Conservation (phyloP, 1,140 invertebrate genomes). For the Papilio machaon region DNA sequence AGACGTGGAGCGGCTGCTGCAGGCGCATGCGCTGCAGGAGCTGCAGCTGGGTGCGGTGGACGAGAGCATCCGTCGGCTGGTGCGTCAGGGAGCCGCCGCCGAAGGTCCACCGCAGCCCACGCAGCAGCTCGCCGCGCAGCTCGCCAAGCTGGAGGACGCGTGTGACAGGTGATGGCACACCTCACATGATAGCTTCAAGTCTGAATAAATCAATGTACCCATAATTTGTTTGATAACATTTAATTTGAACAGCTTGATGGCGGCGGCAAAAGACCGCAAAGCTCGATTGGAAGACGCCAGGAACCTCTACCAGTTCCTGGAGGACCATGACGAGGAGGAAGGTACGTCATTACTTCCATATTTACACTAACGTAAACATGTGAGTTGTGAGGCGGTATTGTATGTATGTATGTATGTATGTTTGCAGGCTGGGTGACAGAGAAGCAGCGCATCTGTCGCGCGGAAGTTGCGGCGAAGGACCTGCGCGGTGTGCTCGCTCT, state of each 20-base stretch:
- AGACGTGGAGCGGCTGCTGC: constrained; percentile 95
- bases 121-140: constrained; percentile 86
- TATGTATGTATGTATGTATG: neutral
- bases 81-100: constrained; percentile 85
- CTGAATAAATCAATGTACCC: neutral
- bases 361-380: neutral
- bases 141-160: constrained; percentile 87
- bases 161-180: neutral
- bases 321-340: constrained; percentile 97
- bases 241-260: constrained; percentile 82
- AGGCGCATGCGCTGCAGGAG: constrained; percentile 96
- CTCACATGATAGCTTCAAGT: neutral
- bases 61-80: constrained; percentile 90
- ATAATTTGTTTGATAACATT: constrained; percentile 39
- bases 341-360: constrained; percentile 71
- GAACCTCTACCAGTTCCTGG: constrained; percentile 97
- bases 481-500: constrained; percentile 93
- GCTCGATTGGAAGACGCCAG: constrained; percentile 94
- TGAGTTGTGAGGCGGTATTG: neutral
- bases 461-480: constrained; percentile 96
- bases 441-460: constrained; percentile 94
- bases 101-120: constrained; percentile 80
- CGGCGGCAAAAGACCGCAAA: constrained; percentile 89
- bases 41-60: constrained; percentile 93
- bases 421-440: constrained; percentile 93